Conservation (phyloP, 2,797 vertebrate species). For the Rhinichthys osculus region DNA sequence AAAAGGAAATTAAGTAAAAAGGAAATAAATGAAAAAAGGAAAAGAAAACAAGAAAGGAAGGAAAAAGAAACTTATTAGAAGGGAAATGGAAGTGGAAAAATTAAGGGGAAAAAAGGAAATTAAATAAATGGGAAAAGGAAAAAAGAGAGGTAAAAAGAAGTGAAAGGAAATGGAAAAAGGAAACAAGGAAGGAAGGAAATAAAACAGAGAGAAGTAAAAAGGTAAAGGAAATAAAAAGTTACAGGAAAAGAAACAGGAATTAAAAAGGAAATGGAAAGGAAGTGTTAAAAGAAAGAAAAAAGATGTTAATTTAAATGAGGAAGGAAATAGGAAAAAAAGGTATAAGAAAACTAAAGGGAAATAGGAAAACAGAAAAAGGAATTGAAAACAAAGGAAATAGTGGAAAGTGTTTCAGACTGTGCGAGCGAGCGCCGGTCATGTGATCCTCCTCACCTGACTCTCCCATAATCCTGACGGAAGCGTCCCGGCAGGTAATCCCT, state of each 20-base stretch:
- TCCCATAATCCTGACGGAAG: constrained; percentile 78
- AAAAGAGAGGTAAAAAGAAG: background rate
- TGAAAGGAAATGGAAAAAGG: background rate
- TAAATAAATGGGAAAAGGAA: background rate
- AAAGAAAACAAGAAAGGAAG: too few relatives aligned
- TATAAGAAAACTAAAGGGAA: background rate
- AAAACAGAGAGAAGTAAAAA: background rate
- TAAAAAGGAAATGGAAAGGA: background rate
- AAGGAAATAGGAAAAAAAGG: background rate
- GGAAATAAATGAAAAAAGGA: too few relatives aligned
- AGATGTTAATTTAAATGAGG: background rate
- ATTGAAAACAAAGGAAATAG: background rate
- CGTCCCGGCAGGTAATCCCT: constrained; percentile 73
- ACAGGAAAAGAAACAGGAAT: background rate
- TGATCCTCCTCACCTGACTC: background rate
- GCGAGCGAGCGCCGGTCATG: background rate
- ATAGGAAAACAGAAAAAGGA: background rate
- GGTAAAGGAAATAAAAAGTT: background rate
- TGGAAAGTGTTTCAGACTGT: too few relatives aligned
- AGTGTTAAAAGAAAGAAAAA: background rate
- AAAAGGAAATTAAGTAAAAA: background rate
- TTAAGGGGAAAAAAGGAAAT: constrained; percentile 52
- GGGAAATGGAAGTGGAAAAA: background rate
- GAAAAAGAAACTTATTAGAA: background rate
- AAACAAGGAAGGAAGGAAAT: background rate